These are phyloP conservation scores for Sebastes minor DNA, from an alignment of 2,797 vertebrate species.

Conservation along the genomic window DNA sequence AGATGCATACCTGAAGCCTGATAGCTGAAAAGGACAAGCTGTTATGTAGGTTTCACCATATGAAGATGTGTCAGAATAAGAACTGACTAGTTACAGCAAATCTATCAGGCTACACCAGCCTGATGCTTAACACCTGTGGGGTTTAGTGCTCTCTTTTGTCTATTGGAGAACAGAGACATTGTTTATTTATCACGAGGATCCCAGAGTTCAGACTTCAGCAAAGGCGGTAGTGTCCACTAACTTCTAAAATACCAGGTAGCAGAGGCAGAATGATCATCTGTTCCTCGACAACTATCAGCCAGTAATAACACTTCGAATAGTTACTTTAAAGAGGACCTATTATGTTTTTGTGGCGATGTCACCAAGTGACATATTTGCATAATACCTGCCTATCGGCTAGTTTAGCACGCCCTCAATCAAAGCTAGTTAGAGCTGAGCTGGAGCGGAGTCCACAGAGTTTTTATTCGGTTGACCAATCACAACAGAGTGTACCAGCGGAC, in stretches of 20 bases:
- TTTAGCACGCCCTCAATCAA: too few relatives aligned
- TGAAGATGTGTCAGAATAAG: conserved; percentile 3
- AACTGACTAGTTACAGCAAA: background rate
- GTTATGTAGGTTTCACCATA: conserved; percentile 12
- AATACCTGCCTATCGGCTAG: too few relatives aligned
- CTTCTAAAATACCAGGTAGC: background rate
- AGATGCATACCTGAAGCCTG: conserved; percentile 8
- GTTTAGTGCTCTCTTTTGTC: background rate
- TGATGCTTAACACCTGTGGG: background rate
- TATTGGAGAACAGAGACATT: background rate
- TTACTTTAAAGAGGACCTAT: too few relatives aligned
- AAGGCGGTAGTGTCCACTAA: background rate
- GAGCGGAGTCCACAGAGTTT: too few relatives aligned
- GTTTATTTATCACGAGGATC: background rate
- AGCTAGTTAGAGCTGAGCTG: too few relatives aligned
- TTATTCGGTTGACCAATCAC: too few relatives aligned
- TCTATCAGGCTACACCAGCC: background rate
- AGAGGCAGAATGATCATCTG: background rate
- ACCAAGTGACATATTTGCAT: too few relatives aligned
- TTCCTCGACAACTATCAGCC: background rate
- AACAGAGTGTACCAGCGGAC: too few relatives aligned
- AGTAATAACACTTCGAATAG: background rate
- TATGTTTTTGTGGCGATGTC: too few relatives aligned
- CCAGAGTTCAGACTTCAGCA: background rate
- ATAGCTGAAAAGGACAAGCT: conserved; percentile 1